These are phyloP conservation scores for Ellobium chinense DNA, from an alignment of 2,888 invertebrate species.

Conservation along the genomic window DNA sequence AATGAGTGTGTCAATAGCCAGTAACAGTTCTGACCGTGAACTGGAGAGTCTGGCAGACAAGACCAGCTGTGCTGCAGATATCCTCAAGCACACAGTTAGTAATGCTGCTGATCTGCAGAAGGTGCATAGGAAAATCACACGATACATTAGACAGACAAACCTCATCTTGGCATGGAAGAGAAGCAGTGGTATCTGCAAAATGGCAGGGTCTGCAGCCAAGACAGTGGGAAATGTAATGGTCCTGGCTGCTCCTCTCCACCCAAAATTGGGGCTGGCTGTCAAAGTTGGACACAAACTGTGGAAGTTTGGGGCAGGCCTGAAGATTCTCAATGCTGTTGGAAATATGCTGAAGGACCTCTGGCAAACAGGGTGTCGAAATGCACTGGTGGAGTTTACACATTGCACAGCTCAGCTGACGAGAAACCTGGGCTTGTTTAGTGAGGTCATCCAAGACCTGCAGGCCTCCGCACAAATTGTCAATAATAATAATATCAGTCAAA, in stretches of 20 bases:
- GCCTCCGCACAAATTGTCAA: neutral
- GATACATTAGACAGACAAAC: constrained; percentile 22
- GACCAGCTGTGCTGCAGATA: constrained; percentile 29
- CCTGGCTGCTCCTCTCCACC: constrained; percentile 31
- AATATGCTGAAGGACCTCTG: constrained; percentile 35
- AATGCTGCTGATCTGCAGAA: constrained; percentile 19
- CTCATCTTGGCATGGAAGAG: constrained; percentile 36
- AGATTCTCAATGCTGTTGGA: constrained; percentile 27
- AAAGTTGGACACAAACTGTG: constrained; percentile 35
- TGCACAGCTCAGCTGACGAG: constrained; percentile 6
- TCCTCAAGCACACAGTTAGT: neutral
- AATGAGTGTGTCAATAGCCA: too few species aligned
- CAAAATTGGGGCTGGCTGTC: constrained; percentile 17
- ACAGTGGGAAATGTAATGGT: constrained; percentile 23
- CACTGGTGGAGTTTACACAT: constrained; percentile 31
- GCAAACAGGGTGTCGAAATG: constrained; percentile 36
- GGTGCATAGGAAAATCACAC: constrained; percentile 6
- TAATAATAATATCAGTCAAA: neutral
- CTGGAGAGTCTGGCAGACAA: constrained; percentile 36
- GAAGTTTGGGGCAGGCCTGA: constrained; percentile 38
- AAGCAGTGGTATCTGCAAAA: constrained; percentile 23
- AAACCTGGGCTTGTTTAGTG: constrained; percentile 30
- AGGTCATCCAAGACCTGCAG: constrained; percentile 38
- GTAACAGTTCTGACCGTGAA: neutral
- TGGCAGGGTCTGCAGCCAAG: constrained; percentile 40